Evolutionary conservation across 2,888 invertebrate species (phyloP).

Genomic region (Caenorhabditis becei): DNA sequence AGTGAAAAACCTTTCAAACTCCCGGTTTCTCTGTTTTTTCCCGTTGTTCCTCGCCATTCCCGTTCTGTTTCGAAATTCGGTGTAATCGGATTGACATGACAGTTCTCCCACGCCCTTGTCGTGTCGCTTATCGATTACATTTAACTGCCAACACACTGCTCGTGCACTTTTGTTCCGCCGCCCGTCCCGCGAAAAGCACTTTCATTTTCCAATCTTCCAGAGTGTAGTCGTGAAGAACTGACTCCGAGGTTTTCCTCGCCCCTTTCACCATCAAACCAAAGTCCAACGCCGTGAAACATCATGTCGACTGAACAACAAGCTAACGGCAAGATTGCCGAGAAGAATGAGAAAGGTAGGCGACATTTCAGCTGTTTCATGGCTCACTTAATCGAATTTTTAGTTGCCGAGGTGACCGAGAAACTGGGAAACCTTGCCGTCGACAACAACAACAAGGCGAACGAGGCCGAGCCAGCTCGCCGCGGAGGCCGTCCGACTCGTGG

Average conservation of each 20-base stretch:
- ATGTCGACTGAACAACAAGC: slow-evolving; percentile 60
- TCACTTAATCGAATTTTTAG: slow-evolving; percentile 14
- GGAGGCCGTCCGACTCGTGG: slow-evolving; percentile 49
- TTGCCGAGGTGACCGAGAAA: slow-evolving; percentile 64
- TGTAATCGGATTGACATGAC: neutral
- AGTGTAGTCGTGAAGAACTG: slow-evolving; percentile 64
- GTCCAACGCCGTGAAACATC: slow-evolving; percentile 55
- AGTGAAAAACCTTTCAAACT: too few relatives aligned
- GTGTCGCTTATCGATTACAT: neutral
- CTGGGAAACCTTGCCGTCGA: slow-evolving; percentile 64
- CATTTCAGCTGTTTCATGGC: neutral
- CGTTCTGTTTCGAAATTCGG: slow-evolving; percentile 1
- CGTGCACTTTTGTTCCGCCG: neutral
- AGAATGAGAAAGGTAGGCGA: slow-evolving; percentile 39
- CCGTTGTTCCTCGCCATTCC: neutral
- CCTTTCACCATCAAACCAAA: slow-evolving; percentile 58
- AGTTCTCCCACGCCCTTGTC: neutral
- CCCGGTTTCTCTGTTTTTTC: neutral
- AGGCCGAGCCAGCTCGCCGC: slow-evolving; percentile 35
- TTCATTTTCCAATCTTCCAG: slow-evolving; percentile 24
- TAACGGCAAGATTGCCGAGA: slow-evolving; percentile 39
- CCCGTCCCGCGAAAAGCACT: too few relatives aligned
- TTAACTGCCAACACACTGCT: neutral
- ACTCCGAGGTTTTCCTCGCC: slow-evolving; percentile 67
- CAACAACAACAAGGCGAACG: slow-evolving; percentile 62